Conservation (phyloP, 2,113 vertebrate species). For the Genyomyrus donnyi region DNA sequence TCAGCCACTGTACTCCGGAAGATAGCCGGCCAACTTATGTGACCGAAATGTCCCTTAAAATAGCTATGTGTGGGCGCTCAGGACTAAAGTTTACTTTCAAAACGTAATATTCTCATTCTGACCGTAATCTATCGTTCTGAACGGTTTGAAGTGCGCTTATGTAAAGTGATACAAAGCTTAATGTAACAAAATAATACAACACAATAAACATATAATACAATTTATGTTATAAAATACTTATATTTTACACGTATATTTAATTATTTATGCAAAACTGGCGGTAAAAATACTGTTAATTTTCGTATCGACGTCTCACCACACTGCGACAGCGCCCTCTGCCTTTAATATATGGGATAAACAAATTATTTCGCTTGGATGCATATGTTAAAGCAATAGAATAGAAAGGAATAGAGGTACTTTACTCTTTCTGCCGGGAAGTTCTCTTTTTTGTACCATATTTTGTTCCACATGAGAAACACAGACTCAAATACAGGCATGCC, state of each 20-base stretch:
- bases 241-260: background rate
- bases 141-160: background rate
- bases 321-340: background rate
- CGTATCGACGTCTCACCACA: background rate
- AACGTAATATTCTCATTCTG: background rate
- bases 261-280: background rate
- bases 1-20: background rate
- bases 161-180: background rate
- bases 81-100: background rate
- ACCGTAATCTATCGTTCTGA: background rate
- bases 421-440: background rate
- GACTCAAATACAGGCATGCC: background rate
- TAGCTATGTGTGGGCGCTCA: background rate
- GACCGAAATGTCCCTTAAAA: background rate
- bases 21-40: background rate
- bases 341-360: background rate
- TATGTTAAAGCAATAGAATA: background rate
- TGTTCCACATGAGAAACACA: background rate
- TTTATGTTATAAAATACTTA: background rate
- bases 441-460: background rate
- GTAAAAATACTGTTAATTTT: background rate
- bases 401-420: background rate
- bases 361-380: background rate
- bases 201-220: background rate
- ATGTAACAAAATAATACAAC: background rate